Percentiles rank a stretch among this genome's conserved stretches.
Evolutionary conservation across 35 echinoderm and acorn worm genomes (phyloP).

Genomic region (Ophiothrix spiculata): DNA sequence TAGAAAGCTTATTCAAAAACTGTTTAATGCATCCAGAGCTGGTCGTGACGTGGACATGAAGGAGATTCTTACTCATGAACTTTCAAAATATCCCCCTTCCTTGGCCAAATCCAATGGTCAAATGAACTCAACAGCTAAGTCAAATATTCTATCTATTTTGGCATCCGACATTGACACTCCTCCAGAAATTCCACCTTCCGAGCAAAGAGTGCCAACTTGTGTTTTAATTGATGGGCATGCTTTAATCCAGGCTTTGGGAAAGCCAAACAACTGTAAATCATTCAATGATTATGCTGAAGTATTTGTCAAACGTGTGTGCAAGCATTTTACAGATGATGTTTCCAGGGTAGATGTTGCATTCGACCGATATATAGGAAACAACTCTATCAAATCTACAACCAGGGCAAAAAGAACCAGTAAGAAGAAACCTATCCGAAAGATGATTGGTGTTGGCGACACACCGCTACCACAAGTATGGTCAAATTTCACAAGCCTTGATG

Average conservation of each 20-base stretch:
- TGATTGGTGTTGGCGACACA: constrained; percentile 12
- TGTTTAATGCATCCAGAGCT: not conserved
- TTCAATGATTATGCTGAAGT: constrained; percentile 21
- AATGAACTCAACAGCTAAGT: not conserved
- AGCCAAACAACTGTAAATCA: not conserved
- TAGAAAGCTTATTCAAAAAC: not conserved
- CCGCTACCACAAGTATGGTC: too few relatives aligned
- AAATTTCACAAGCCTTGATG: too few relatives aligned
- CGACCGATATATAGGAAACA: constrained; percentile 9
- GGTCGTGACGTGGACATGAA: not conserved
- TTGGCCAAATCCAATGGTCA: not conserved
- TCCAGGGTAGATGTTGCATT: constrained; percentile 26
- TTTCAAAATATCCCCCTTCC: not conserved
- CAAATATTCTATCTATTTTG: too few relatives aligned
- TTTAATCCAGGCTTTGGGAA: not conserved
- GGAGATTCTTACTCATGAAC: not conserved
- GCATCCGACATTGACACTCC: not conserved
- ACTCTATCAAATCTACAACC: constrained; percentile 8
- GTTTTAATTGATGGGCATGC: constrained; percentile 16
- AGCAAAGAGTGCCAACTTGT: not conserved
- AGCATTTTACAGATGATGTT: not conserved
- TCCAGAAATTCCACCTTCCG: not conserved
- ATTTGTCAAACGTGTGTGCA: not conserved
- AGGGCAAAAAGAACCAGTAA: constrained; percentile 1
- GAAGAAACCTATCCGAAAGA: constrained; percentile 33